A percentile compares a stretch with the other conserved stretches of the same genome.
phyloP scores from a whole-genome alignment of 2,113 vertebrate genomes.

The Alethe castanea region DNA sequence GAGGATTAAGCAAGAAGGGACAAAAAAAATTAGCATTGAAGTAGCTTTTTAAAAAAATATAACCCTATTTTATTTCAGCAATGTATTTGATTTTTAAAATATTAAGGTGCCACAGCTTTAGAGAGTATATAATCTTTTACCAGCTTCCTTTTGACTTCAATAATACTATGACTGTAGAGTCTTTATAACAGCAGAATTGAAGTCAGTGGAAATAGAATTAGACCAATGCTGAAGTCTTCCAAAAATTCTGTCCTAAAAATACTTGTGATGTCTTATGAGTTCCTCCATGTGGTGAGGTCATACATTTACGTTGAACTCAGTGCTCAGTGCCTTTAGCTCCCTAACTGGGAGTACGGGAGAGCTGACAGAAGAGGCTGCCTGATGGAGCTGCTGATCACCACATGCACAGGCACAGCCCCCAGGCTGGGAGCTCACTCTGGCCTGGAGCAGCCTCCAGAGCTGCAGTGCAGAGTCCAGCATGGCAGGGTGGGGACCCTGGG shows the following conservation, averaged over 20 bases:
- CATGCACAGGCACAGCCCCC: background rate
- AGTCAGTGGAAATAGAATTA: background rate
- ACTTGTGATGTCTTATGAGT: background rate
- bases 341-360: background rate
- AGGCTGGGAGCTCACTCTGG: background rate
- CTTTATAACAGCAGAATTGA: background rate
- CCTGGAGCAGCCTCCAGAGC: background rate
- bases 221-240: background rate
- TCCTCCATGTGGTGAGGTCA: constrained; percentile 4
- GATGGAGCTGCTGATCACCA: background rate
- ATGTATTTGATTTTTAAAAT: background rate
- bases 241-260: constrained; percentile 40
- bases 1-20: background rate
- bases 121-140: background rate
- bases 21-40: background rate
- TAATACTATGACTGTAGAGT: background rate
- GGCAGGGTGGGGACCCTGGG: background rate
- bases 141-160: background rate
- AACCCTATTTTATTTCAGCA: background rate
- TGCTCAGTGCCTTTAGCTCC: background rate
- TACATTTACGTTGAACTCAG: background rate
- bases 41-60: background rate
- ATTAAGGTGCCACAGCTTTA: background rate
- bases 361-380: background rate
- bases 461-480: rapidly evolving